These are phyloP conservation scores for Athene noctua DNA, from an alignment of 2,113 vertebrate genomes.

Conservation along the genomic window DNA sequence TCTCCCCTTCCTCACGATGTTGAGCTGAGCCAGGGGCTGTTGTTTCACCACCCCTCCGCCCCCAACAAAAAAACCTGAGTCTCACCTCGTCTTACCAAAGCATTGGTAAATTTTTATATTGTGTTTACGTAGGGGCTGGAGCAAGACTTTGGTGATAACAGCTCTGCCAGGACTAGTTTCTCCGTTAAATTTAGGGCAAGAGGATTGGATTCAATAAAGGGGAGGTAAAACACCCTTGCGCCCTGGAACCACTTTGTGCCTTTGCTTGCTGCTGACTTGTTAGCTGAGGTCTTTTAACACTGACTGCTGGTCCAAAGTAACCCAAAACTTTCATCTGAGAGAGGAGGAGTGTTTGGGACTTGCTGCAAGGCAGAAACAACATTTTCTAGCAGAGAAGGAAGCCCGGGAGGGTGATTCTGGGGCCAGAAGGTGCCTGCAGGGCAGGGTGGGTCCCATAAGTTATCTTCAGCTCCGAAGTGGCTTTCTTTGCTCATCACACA, in stretches of 20 bases:
- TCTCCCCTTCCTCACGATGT: not conserved
- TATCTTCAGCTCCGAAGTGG: not conserved
- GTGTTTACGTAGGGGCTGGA: not conserved
- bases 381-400: not conserved
- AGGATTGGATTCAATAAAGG: not conserved
- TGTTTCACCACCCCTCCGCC: too few relatives aligned
- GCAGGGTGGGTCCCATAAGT: not conserved
- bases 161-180: not conserved
- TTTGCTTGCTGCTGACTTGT: not conserved
- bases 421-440: not conserved
- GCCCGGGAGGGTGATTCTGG: not conserved
- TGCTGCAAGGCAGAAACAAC: not conserved
- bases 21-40: rapidly evolving
- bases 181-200: not conserved
- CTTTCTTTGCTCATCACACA: not conserved
- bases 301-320: not conserved
- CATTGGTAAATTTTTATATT: rapidly evolving
- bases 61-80: not conserved
- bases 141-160: not conserved
- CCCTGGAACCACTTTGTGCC: not conserved
- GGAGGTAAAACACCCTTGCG: not conserved
- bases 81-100: rapidly evolving
- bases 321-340: not conserved
- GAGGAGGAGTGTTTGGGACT: not conserved
- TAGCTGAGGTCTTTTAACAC: not conserved